phyloP scores from a whole-genome alignment of 2,888 invertebrate genomes.

The Eulithis prunata region DNA sequence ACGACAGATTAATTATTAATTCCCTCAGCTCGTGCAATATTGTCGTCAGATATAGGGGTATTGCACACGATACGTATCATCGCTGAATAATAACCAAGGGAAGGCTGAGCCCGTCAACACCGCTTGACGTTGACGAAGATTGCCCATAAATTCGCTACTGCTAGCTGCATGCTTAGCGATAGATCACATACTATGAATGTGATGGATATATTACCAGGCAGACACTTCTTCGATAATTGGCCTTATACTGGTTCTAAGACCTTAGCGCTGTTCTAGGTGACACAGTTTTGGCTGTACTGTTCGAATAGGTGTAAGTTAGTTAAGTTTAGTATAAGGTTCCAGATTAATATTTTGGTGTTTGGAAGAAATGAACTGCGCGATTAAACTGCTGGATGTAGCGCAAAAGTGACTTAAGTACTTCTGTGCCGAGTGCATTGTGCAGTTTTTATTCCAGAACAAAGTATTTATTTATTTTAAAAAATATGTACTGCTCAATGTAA shows the following conservation, averaged over 20 bases:
- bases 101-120: constrained; percentile 31
- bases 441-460: no score
- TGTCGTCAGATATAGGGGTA: constrained; percentile 6
- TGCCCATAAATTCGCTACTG: constrained; percentile 47
- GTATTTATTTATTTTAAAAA: no score
- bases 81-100: constrained; percentile 40
- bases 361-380: no score
- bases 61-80: constrained; percentile 36
- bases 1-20: constrained; percentile 1
- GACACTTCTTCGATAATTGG: constrained; percentile 20
- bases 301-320: no score
- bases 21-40: background rate
- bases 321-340: no score
- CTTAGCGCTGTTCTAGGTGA: no score
- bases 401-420: no score
- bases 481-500: no score
- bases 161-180: constrained; percentile 21
- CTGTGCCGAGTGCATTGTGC: no score
- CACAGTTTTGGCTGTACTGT: no score
- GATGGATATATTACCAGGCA: constrained; percentile 11
- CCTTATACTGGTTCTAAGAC: background rate
- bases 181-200: constrained; percentile 19
- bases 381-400: no score
- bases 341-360: no score
- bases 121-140: constrained; percentile 55